Percentiles rank a stretch among this genome's conserved stretches.
phyloP scores from a whole-genome alignment of 2,113 vertebrate species.

The Regulus satrapa region DNA sequence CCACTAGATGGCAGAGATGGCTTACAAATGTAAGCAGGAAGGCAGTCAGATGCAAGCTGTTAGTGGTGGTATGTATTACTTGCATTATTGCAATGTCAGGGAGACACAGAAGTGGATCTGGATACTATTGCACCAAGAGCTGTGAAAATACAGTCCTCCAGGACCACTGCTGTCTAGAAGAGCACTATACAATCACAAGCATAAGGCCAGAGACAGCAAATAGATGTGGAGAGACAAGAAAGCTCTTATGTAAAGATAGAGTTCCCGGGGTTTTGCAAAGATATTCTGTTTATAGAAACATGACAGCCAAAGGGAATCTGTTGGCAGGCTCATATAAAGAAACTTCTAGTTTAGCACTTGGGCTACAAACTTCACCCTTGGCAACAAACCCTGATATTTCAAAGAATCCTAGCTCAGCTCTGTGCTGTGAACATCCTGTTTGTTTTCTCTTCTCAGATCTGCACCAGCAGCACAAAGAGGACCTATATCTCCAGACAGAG shows the following conservation, averaged over 20 bases:
- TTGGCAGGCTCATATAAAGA: neutral
- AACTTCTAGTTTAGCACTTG: neutral
- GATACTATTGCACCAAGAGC: neutral
- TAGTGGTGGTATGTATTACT: neutral
- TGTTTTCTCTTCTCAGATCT: slow-evolving; percentile 60
- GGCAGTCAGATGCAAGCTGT: neutral
- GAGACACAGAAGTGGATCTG: neutral
- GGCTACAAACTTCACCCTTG: neutral
- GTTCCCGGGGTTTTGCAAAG: neutral
- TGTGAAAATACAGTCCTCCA: neutral
- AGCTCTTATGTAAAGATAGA: neutral
- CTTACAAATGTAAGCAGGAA: neutral
- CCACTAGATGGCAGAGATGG: slow-evolving; percentile 41
- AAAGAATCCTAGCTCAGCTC: slow-evolving; percentile 32
- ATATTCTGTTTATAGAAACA: neutral
- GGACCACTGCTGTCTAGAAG: neutral
- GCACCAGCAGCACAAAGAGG: slow-evolving; percentile 53
- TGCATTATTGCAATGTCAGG: neutral
- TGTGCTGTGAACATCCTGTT: slow-evolving; percentile 57
- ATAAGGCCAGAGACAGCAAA: neutral
- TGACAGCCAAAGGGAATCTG: neutral
- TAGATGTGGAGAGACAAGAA: neutral
- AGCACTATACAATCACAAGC: neutral
- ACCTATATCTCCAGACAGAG: slow-evolving; percentile 36
- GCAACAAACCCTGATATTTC: neutral